Evolutionary conservation across 2,113 vertebrate genomes (phyloP), one percentile per base, ranked within the genome.

Genomic region (Sceloporus tristichus): DNA sequence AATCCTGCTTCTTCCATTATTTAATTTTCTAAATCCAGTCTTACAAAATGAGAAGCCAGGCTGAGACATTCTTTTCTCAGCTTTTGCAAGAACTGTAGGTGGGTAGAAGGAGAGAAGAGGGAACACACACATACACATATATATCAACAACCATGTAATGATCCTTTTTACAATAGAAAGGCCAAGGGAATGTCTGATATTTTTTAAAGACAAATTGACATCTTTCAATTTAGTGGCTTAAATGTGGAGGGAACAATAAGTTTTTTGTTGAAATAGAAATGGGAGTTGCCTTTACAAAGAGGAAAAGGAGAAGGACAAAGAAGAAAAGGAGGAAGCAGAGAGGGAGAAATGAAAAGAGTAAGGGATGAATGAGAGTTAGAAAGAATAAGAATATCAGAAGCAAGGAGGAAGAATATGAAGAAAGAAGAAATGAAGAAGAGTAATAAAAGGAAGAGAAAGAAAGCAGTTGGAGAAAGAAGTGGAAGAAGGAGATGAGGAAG

Each of bases 1-100:
- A 85, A 92, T 90, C 91, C 88, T 85, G 79, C 85, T n/a, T 83
- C 75, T 87, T 81, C 91, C 87, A 5, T 38, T 82, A 76, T 88
- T 94, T 92, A 1, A 81, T 76, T 88, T 85, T 70, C 27, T 90
- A 90, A 34, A 27, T 80, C 91, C 91, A 73, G 81, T 0, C 74
- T 65, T 87, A 84, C 18, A 79, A 91, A 92, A 88, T 48, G 54
- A 89, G 34, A 87, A 83, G 80, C 54, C 40, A 65, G 70, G 13
- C 40, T 16, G 56, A 76, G 56, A 75, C 16, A 38, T 56, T 54
- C 42, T 76, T 92, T 82, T 92, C 82, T 29, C 1, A 91, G 86
- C 21, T 83, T 88, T 66, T 88, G 4, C 0, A 1, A 79, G 88
- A 88, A 87, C n/a, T 0, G 53, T 0, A 25, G 81, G 86, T 71